These are phyloP conservation scores for Scyliorhinus canicula DNA, from an alignment of 2,797 vertebrate genomes.

Conservation along the genomic window DNA sequence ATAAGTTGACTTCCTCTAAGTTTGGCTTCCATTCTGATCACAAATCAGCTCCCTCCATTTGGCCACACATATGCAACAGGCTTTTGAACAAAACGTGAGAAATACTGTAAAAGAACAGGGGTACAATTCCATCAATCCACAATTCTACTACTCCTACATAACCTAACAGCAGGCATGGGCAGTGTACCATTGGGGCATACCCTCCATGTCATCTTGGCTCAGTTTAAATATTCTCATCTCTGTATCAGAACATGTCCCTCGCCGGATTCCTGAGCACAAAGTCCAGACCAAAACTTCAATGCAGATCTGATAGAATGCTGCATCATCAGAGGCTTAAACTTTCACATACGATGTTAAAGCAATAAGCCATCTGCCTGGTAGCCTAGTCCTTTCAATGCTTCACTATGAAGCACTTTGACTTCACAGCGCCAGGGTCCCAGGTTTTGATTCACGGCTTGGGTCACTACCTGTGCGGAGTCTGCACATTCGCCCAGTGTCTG, in stretches of 20 bases:
- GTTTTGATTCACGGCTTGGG: too few relatives aligned
- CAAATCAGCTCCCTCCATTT: neutral
- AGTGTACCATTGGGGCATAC: neutral
- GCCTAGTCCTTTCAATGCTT: too few relatives aligned
- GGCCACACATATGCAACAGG: neutral
- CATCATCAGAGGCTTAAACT: too few relatives aligned
- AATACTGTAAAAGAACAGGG: neutral
- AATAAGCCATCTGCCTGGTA: neutral
- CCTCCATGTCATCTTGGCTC: neutral
- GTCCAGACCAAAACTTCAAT: neutral
- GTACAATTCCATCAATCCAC: neutral
- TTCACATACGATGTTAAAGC: neutral
- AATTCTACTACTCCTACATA: neutral
- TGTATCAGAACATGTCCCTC: neutral
- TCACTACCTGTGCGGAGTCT: too few relatives aligned
- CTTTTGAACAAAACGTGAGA: neutral
- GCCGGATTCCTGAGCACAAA: neutral
- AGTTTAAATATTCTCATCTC: neutral
- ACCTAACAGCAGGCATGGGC: neutral
- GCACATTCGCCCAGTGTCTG: too few relatives aligned
- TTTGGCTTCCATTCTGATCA: neutral
- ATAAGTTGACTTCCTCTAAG: neutral
- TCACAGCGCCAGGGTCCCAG: too few relatives aligned
- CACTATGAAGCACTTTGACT: too few relatives aligned
- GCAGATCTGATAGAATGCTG: neutral